Percentiles rank a stretch among this genome's conserved stretches.
Evolutionary conservation across 2,888 invertebrate genomes (phyloP).

Genomic region (Fragum whitleyi): DNA sequence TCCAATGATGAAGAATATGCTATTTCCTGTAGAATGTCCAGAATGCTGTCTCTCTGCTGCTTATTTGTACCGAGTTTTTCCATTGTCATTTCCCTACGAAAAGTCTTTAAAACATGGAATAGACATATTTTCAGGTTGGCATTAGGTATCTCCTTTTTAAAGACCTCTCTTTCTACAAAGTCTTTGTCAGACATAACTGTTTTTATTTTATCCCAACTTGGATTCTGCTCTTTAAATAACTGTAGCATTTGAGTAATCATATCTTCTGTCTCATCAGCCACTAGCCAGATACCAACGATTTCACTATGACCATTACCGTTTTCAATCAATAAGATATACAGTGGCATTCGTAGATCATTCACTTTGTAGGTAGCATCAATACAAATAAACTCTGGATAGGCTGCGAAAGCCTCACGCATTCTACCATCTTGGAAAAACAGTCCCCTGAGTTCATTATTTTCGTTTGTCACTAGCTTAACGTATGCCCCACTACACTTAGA

Average conservation of each 20-base stretch:
- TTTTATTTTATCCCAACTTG: conserved; percentile 29
- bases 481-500: conserved; percentile 25
- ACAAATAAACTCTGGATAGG: conserved; percentile 36
- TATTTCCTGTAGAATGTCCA: conserved; percentile 25
- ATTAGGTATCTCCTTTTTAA: conserved; percentile 15
- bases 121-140: conserved; percentile 17
- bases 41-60: conserved; percentile 12
- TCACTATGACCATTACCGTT: conserved; percentile 41
- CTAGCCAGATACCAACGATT: conserved; percentile 33
- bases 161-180: conserved; percentile 34
- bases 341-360: conserved; percentile 36
- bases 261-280: conserved; percentile 32
- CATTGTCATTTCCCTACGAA: conserved; percentile 22
- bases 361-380: conserved; percentile 38
- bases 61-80: conserved; percentile 25
- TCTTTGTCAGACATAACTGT: conserved; percentile 40
- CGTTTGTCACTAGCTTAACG: conserved; percentile 28
- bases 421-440: conserved; percentile 34
- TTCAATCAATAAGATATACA: conserved; percentile 29
- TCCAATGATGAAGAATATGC: conserved; percentile 9
- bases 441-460: conserved; percentile 25
- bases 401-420: conserved; percentile 14
- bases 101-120: conserved; percentile 38
- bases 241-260: conserved; percentile 25
- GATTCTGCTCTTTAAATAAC: conserved; percentile 39